phyloP scores from a whole-genome alignment of 1,140 invertebrate genomes.

The Anthonomus grandis region DNA sequence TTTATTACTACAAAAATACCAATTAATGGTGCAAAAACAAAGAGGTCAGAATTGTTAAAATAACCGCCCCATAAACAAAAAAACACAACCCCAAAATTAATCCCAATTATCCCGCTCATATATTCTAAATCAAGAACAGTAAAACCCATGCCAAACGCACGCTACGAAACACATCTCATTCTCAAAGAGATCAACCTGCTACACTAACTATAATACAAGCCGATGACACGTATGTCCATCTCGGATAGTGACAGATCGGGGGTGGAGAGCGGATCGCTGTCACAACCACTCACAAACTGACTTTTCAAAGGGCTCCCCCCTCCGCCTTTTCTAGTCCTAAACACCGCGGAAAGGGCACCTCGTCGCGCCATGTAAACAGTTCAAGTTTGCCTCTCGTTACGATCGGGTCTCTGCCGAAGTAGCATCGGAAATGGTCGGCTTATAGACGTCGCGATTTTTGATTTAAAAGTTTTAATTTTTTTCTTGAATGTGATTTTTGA shows the following conservation, averaged over 20 bases:
- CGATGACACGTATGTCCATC: constrained; percentile 32
- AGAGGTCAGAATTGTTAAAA: no score
- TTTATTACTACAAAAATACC: no score
- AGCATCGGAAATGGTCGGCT: constrained; percentile 16
- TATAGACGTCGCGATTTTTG: neutral
- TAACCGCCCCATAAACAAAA: no score
- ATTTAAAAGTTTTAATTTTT: constrained; percentile 11
- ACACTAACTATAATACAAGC: constrained; percentile 7
- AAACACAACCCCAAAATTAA: no score
- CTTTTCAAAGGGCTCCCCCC: constrained; percentile 33
- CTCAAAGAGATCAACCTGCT: constrained; percentile 21
- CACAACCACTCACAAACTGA: constrained; percentile 40
- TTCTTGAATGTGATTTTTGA: neutral
- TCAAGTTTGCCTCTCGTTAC: constrained; percentile 15
- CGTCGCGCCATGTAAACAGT: constrained; percentile 35
- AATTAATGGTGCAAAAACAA: no score
- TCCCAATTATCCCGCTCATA: neutral
- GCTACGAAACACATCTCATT: constrained; percentile 5
- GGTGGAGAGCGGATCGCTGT: constrained; percentile 27
- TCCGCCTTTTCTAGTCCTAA: constrained; percentile 28
- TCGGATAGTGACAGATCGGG: constrained; percentile 29
- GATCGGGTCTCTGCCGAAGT: constrained; percentile 17
- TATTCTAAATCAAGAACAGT: constrained; percentile 4
- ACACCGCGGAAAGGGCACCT: constrained; percentile 26
- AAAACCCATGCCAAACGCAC: constrained; percentile 9